Evolutionary conservation across 2,113 vertebrate genomes (phyloP), one percentile per base, ranked within the genome.

Genomic region (Numida meleagris): DNA sequence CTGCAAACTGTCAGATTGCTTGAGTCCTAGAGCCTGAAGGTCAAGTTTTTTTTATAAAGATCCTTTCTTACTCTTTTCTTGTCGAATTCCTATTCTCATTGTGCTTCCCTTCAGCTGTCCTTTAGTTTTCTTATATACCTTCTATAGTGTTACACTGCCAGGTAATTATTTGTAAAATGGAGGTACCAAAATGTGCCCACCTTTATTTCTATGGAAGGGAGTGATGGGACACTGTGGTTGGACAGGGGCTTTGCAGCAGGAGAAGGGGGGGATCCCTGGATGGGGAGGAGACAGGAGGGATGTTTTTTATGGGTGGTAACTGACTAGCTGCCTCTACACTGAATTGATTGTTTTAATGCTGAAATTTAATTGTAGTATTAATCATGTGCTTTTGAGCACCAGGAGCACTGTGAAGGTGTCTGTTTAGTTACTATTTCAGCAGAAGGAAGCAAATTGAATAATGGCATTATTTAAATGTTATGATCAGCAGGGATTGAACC

Each of bases 361-460:
- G 78, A 68, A 50, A 50, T 67, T 14, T 55, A 88, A 94, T 89
- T 85, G 74, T 92, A 48, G 29, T 40, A 70, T 94, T 92, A 76
- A 91, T 89, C 78, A 66, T 2, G 12, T 66, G 12, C 77, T 67
- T 12, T 67, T 12, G 65, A 91, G 38, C 76, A 94, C 29, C 65
- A 67, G 77, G 20, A 76, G 36, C 31, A 2, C 13, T 40, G 34
- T 8, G 75, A 46, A 79, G 83, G 34, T 53, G 74, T 62, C 65
- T 63, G 43, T 63, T 58, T 23, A 85, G 80, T 78, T 70, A 33
- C 57, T 50, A 14, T 82, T 85, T 66, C 57, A 62, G 59, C 10
- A 31, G 57, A 12, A 78, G 29, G 55, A 42, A 85, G n/a, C 55
- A 53, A 93, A 82, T 50, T 20, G 25, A 82, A 55, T 34, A 19